phyloP scores from a whole-genome alignment of 2,888 invertebrate genomes.

The Drosophila vallismaia region DNA sequence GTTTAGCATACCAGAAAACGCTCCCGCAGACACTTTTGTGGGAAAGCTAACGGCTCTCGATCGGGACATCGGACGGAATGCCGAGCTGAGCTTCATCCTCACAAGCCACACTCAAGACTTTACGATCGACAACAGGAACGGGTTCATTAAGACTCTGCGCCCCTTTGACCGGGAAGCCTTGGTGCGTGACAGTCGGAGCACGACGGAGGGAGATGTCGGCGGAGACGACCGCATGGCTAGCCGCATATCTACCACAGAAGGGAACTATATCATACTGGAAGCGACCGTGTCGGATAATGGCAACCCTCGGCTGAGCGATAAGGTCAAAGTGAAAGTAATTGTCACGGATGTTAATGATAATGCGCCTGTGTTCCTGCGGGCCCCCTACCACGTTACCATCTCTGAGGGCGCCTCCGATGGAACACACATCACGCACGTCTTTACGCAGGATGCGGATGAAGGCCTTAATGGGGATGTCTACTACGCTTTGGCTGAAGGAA shows the following conservation, averaged over 20 bases:
- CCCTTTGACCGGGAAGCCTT: conserved; percentile 95
- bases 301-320: conserved; percentile 89
- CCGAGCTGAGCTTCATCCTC: conserved; percentile 93
- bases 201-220: conserved; percentile 33
- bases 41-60: conserved; percentile 96
- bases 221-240: conserved; percentile 43
- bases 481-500: conserved; percentile 92
- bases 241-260: conserved; percentile 65
- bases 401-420: conserved; percentile 93
- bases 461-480: conserved; percentile 95
- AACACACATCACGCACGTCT: conserved; percentile 93
- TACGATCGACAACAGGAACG: conserved; percentile 94
- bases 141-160: conserved; percentile 93
- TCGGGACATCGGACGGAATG: conserved; percentile 94
- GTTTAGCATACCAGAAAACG: conserved; percentile 95
- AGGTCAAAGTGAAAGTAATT: conserved; percentile 93
- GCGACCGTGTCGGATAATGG: conserved; percentile 95
- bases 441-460: conserved; percentile 94
- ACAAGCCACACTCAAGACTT: conserved; percentile 91
- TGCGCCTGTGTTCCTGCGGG: conserved; percentile 91
- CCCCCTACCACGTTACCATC: conserved; percentile 94
- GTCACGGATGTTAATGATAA: conserved; percentile 97
- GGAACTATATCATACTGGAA: conserved; percentile 92
- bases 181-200: conserved; percentile 85
- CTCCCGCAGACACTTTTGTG: conserved; percentile 94